Percentiles rank a stretch among this genome's conserved stretches.
Conservation (phyloP, 35 echinoderm and acorn worm species). For the Holothuria glaberrima region DNA sequence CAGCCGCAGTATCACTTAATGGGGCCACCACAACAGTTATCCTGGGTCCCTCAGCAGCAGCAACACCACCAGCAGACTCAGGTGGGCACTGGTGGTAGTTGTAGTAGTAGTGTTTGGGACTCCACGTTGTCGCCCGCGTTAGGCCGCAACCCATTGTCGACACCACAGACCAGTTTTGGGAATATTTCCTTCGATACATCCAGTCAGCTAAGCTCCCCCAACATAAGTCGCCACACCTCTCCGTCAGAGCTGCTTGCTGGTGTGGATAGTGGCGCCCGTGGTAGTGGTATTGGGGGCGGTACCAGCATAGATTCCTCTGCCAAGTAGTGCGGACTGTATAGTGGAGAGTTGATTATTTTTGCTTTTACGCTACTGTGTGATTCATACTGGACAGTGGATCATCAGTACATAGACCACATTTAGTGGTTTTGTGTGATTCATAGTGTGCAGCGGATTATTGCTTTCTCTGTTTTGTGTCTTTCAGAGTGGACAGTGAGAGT, state of each 20-base stretch:
- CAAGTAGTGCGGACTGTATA: slow-evolving; percentile 4
- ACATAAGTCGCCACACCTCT: slow-evolving; percentile 11
- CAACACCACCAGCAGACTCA: not conserved
- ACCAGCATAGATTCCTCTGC: not conserved
- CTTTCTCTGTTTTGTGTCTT: slow-evolving; percentile 4
- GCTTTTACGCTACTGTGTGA: not conserved
- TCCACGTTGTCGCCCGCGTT: slow-evolving; percentile 10
- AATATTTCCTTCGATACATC: slow-evolving; percentile 18
- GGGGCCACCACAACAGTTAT: slow-evolving; percentile 15
- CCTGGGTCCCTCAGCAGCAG: not conserved
- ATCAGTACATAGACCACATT: slow-evolving; percentile 10
- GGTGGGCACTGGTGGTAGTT: slow-evolving; percentile 15
- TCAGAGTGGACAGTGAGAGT: slow-evolving; percentile 15
- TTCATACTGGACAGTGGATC: not conserved
- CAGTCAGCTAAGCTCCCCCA: slow-evolving; percentile 9
- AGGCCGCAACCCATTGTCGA: slow-evolving; percentile 5
- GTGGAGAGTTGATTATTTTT: slow-evolving; percentile 15
- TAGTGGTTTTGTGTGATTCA: not conserved
- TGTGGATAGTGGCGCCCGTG: not conserved
- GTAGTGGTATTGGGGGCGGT: slow-evolving; percentile 10
- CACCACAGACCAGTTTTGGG: slow-evolving; percentile 14
- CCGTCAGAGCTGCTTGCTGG: slow-evolving; percentile 1
- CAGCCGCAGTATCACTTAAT: slow-evolving; percentile 8
- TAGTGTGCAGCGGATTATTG: slow-evolving; percentile 17
- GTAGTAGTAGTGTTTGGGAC: not conserved